These are phyloP conservation scores for Hylaeus volcanicus DNA, from an alignment of 1,140 invertebrate genomes.

Conservation along the genomic window DNA sequence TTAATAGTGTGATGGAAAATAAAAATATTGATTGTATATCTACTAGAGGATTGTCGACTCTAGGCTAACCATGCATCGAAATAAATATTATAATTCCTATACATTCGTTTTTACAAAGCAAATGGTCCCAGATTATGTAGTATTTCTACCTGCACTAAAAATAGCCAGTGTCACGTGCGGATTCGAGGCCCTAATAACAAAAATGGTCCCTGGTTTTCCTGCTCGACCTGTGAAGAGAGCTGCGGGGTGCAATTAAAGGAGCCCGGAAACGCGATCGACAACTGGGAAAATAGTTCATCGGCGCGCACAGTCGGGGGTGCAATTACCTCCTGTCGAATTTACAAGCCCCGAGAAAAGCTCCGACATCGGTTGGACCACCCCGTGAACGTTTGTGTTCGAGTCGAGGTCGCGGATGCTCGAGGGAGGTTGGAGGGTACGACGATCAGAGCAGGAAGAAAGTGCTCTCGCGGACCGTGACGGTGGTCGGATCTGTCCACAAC, in stretches of 20 bases:
- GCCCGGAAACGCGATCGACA: not conserved
- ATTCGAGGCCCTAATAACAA: not conserved
- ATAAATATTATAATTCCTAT: too few relatives aligned
- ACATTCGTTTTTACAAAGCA: too few relatives aligned
- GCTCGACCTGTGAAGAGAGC: not conserved
- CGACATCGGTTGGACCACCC: not conserved
- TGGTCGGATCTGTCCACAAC: constrained; percentile 58
- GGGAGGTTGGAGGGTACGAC: too few relatives aligned
- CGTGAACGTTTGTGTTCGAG: not conserved
- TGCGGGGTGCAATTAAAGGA: not conserved
- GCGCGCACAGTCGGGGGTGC: not conserved
- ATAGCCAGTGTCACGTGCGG: not conserved
- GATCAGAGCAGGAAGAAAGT: not conserved
- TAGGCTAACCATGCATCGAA: too few relatives aligned
- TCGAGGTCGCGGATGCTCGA: not conserved
- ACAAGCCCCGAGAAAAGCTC: not conserved
- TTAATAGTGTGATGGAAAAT: too few relatives aligned
- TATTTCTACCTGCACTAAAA: too few relatives aligned
- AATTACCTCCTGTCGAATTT: not conserved
- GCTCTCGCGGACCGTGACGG: constrained; percentile 22
- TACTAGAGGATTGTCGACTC: too few relatives aligned
- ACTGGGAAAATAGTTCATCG: not conserved
- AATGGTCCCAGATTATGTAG: too few relatives aligned
- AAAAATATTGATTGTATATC: too few relatives aligned
- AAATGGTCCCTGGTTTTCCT: not conserved